phyloP scores from a whole-genome alignment of 2,797 vertebrate genomes.

The Danio tinwini region DNA sequence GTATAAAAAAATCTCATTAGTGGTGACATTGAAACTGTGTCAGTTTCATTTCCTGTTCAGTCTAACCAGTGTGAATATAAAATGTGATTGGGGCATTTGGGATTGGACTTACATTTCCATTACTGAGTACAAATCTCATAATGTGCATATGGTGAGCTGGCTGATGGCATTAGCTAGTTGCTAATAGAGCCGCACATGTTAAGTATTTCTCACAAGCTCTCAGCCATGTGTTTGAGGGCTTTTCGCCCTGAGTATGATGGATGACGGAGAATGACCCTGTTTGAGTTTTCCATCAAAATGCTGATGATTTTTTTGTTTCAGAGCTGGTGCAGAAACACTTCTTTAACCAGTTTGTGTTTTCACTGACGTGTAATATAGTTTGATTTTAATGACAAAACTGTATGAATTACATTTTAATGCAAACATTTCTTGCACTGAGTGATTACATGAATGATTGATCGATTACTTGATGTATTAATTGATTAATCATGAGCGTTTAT shows the following conservation, averaged over 20 bases:
- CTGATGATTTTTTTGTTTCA: neutral
- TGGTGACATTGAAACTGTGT: slow-evolving; percentile 19
- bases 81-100: slow-evolving; percentile 37
- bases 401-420: too few species aligned
- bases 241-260: neutral
- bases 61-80: slow-evolving; percentile 23
- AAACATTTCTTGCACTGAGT: too few species aligned
- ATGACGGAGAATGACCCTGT: neutral
- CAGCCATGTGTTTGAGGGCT: slow-evolving; percentile 7
- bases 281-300: slow-evolving; percentile 12
- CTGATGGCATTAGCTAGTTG: slow-evolving; percentile 25
- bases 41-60: slow-evolving; percentile 33
- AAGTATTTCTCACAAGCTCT: slow-evolving; percentile 24
- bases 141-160: slow-evolving; percentile 36
- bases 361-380: neutral
- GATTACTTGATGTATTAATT: too few species aligned
- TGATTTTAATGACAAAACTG: too few species aligned
- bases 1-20: slow-evolving; percentile 31
- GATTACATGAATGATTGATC: too few species aligned
- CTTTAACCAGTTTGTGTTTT: neutral
- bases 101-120: slow-evolving; percentile 46
- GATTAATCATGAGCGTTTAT: too few species aligned
- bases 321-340: neutral
- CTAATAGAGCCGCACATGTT: slow-evolving; percentile 24
- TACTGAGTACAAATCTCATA: slow-evolving; percentile 45